A percentile compares a stretch with the other conserved stretches of the same genome.
These are phyloP conservation scores for Hybognathus amarus DNA, from an alignment of 2,797 vertebrate species.

Conservation along the genomic window DNA sequence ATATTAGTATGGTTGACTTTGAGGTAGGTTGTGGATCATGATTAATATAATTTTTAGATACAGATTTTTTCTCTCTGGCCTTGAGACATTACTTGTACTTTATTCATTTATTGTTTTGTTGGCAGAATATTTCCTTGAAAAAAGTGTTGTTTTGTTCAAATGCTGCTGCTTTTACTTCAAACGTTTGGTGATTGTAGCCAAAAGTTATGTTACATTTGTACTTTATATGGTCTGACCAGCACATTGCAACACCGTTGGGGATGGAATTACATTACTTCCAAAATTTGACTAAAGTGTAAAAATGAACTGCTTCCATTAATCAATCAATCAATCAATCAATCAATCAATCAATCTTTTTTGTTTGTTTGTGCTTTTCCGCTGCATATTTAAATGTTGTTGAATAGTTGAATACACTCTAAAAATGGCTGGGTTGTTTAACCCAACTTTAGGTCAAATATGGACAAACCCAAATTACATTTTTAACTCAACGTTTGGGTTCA, in stretches of 20 bases:
- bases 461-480: too few species aligned
- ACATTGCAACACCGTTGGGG: neutral
- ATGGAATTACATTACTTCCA: too few species aligned
- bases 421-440: too few species aligned
- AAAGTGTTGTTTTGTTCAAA: neutral
- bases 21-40: neutral
- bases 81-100: too few species aligned
- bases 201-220: neutral
- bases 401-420: too few species aligned
- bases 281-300: neutral
- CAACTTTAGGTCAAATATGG: too few species aligned
- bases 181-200: neutral
- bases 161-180: neutral
- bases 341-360: neutral
- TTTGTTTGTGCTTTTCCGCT: neutral
- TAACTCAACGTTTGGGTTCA: too few species aligned
- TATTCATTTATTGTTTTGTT: neutral
- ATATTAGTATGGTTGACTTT: neutral
- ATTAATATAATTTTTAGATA: too few species aligned
- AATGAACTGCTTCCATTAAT: neutral
- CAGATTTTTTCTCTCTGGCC: too few species aligned
- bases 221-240: neutral
- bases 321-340: neutral
- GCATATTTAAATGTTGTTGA: neutral
- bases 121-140: neutral